Evolutionary conservation across 2,797 vertebrate genomes (phyloP).

Genomic region (Syndactyla subalaris): DNA sequence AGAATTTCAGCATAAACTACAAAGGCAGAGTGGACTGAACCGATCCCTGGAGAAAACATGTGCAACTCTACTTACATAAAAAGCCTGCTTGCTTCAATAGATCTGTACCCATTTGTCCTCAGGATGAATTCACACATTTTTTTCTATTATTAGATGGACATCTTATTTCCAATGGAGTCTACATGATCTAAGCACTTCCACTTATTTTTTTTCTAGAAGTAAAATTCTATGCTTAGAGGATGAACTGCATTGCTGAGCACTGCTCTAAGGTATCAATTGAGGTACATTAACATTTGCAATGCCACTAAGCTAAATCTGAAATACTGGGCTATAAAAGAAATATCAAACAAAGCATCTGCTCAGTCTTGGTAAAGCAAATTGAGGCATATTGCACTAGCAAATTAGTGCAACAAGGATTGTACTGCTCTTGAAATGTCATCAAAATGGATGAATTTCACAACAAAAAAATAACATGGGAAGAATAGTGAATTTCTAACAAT

Average conservation of each 20-base stretch:
- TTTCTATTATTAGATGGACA: constrained; percentile 26
- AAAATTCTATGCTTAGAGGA: neutral
- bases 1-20: constrained; percentile 42
- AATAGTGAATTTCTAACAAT: neutral
- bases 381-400: neutral
- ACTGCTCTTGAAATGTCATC: neutral
- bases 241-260: neutral
- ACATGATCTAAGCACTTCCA: constrained; percentile 1
- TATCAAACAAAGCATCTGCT: neutral
- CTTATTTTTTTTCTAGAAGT: neutral
- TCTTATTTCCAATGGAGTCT: neutral
- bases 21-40: constrained; percentile 45
- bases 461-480: neutral
- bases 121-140: constrained; percentile 28
- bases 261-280: neutral
- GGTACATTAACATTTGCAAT: neutral
- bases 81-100: constrained; percentile 24
- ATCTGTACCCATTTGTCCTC: constrained; percentile 16
- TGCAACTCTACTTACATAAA: constrained; percentile 35
- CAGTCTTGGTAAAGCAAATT: neutral
- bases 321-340: neutral
- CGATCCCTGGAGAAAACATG: constrained; percentile 42
- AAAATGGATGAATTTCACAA: neutral
- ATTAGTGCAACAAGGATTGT: neutral
- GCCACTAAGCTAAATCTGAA: neutral